Evolutionary conservation across 2,888 invertebrate species (phyloP), one percentile per base, ranked within the genome.

Genomic region (Mesorhabditis spiculigera): DNA sequence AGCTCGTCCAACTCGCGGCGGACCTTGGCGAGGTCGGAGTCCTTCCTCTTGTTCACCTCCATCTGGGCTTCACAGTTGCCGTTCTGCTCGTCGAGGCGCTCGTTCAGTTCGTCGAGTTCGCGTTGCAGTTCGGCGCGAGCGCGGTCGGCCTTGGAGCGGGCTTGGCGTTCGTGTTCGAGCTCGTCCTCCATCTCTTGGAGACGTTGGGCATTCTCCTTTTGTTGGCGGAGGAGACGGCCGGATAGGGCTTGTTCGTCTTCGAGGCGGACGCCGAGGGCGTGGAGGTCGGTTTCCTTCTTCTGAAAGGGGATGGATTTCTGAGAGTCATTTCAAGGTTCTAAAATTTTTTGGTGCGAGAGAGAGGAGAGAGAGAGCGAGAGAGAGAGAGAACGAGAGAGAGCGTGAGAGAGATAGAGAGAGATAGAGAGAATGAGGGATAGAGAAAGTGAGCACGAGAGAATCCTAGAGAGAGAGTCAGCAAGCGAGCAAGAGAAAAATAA

Each of bases 121-220:
- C 96, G 92, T 78, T 95, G 94, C 87, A 97, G 90, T 88, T 97
- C 97, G 86, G 93, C 92, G 85, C 96, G 93, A 89, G 96, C 95
- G 88, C 96, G 95, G 90, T 97, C 96, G 86, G 95, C 95, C 75
- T 80, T 80, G 68, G 81, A 71, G 45, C 78, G 71, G 4, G 78
- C 75, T 70, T 80, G 78, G 62, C 81, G 69, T 71, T 98, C 98
- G 84, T 96, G 94, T 89, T 98, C 97, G 82, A 97, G 93, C 89
- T 98, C 98, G 87, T 98, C 97, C 88, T 98, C 97, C 87, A 98
- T 91, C 89, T 98, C 97, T 88, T 97, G 96, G 88, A 97, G 95
- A 88, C 96, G 72, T 73, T 86, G 92, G 89, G 94, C 94, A 87
- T 96, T 91, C 90, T 97, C 96, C 91, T 97, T 97, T 90, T 97